phyloP scores from a whole-genome alignment of 2,888 invertebrate genomes.

The Acleris sparsana region DNA sequence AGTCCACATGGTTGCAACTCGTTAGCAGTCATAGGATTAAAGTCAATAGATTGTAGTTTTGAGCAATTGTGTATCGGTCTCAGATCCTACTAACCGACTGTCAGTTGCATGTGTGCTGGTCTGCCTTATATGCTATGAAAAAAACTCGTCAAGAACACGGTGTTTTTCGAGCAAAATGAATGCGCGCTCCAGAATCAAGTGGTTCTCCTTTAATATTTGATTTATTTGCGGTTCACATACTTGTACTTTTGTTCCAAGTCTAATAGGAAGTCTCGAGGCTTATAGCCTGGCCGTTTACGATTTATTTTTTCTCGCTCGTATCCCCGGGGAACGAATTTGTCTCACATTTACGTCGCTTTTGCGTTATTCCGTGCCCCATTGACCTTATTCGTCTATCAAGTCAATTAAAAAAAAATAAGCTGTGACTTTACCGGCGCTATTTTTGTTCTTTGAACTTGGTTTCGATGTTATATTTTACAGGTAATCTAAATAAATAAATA shows the following conservation, averaged over 20 bases:
- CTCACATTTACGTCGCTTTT: slow-evolving; percentile 15
- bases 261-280: slow-evolving; percentile 19
- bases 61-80: too few species aligned
- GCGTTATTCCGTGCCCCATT: slow-evolving; percentile 8
- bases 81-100: too few species aligned
- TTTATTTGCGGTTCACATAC: slow-evolving; percentile 15
- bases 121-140: neutral
- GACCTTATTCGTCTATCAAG: slow-evolving; percentile 5
- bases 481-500: too few species aligned
- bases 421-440: too few species aligned
- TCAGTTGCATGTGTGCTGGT: too few species aligned
- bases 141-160: slow-evolving; percentile 4
- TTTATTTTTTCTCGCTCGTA: slow-evolving; percentile 19
- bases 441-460: too few species aligned
- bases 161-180: slow-evolving; percentile 14
- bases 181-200: slow-evolving; percentile 14
- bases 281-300: slow-evolving; percentile 22
- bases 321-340: slow-evolving; percentile 17
- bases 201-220: slow-evolving; percentile 22
- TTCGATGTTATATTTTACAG: too few species aligned
- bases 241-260: slow-evolving; percentile 13
- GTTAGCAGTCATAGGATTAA: too few species aligned
- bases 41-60: too few species aligned
- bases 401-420: too few species aligned
- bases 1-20: too few species aligned